A percentile compares a stretch with the other conserved stretches of the same genome.
These are phyloP conservation scores for Glossophaga mutica DNA, from an alignment of 2,797 vertebrate species.

Conservation along the genomic window DNA sequence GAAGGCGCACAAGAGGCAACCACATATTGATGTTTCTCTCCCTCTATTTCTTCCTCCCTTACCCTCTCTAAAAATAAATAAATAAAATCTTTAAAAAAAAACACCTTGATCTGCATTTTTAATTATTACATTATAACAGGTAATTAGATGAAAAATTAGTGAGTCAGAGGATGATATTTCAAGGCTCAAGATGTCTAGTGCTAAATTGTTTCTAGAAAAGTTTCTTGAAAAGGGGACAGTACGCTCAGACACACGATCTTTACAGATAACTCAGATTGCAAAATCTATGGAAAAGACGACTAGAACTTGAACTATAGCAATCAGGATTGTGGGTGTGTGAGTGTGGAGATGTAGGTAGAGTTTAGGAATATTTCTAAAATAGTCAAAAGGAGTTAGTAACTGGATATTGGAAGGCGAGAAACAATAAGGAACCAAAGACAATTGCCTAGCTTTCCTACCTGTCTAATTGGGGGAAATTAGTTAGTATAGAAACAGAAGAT, in stretches of 20 bases:
- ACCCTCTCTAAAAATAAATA: no score
- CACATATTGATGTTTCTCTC: no score
- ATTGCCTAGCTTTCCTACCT: background rate
- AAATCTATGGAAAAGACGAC: background rate
- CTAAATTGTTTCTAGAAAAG: background rate
- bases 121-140: background rate
- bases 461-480: background rate
- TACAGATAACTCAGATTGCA: background rate
- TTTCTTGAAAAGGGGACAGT: background rate
- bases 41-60: no score
- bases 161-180: background rate
- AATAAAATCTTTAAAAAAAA: no score
- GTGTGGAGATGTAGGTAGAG: background rate
- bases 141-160: background rate
- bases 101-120: background rate
- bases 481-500: background rate
- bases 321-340: background rate
- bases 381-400: background rate
- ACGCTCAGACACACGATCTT: background rate
- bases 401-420: background rate
- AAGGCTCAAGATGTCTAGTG: background rate
- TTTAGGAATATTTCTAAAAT: background rate
- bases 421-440: background rate
- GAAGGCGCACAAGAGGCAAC: no score
- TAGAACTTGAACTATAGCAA: background rate